Conservation (phyloP, 2,113 vertebrate species). For the Ptyas mucosa region DNA sequence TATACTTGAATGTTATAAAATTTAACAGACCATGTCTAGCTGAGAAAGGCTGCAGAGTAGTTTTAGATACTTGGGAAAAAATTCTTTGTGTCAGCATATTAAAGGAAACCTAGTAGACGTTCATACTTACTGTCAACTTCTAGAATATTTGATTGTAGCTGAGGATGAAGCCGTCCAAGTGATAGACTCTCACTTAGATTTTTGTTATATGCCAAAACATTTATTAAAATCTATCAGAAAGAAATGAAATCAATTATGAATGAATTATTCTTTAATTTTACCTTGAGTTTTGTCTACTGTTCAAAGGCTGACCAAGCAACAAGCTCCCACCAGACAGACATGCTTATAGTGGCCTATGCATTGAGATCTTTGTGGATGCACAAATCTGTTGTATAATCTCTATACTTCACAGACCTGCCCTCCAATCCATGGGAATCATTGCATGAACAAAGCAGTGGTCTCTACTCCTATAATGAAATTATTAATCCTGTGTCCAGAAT, state of each 20-base stretch:
- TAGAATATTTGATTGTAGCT: constrained; percentile 81
- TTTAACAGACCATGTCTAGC: background rate
- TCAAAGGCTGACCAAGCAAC: background rate
- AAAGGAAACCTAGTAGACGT: background rate
- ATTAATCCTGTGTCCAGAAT: background rate
- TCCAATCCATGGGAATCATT: background rate
- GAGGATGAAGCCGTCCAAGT: constrained; percentile 87
- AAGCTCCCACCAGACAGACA: background rate
- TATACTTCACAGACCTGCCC: background rate
- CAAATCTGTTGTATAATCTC: background rate
- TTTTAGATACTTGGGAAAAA: background rate
- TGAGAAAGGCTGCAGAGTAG: background rate
- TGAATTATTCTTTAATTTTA: background rate
- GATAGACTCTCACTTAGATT: constrained; percentile 93
- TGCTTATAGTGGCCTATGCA: background rate
- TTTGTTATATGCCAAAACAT: constrained; percentile 86
- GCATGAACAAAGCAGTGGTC: background rate
- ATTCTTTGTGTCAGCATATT: background rate
- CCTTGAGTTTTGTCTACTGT: background rate
- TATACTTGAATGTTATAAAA: background rate
- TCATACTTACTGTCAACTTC: constrained; percentile 90
- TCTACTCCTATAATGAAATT: background rate
- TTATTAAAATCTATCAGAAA: constrained; percentile 85
- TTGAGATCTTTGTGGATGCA: background rate
- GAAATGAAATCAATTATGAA: background rate